These are phyloP conservation scores for Ephialtes manifestator DNA, from an alignment of 2,888 invertebrate species.

Conservation along the genomic window DNA sequence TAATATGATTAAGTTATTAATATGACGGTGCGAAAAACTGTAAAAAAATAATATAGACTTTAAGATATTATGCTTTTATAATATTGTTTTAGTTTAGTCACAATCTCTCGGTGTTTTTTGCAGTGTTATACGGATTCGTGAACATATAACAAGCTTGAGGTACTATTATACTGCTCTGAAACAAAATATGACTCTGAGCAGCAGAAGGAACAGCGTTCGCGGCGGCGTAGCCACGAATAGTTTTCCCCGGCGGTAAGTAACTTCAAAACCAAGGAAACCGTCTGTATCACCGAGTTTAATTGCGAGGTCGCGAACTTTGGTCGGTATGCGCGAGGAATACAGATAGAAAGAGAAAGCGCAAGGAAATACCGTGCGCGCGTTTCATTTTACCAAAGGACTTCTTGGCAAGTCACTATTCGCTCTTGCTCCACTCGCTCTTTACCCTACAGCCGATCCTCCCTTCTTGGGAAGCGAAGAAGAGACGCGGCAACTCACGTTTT, in stretches of 20 bases:
- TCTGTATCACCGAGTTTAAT: conserved; percentile 71
- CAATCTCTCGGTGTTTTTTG: conserved; percentile 34
- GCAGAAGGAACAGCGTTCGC: conserved; percentile 21
- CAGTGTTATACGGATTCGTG: neutral
- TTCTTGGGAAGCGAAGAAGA: conserved; percentile 23
- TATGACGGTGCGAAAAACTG: too few relatives aligned
- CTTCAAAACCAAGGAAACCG: conserved; percentile 66
- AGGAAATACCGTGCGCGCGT: conserved; percentile 39
- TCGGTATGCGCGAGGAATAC: conserved; percentile 67
- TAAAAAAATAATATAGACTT: neutral
- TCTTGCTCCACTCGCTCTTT: conserved; percentile 23
- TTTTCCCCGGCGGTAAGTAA: conserved; percentile 64
- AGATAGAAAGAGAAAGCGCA: conserved; percentile 49
- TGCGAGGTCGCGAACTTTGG: conserved; percentile 73
- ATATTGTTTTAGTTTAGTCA: conserved; percentile 48
- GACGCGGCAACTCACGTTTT: conserved; percentile 43
- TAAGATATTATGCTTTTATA: neutral
- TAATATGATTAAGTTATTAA: too few relatives aligned
- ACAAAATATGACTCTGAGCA: conserved; percentile 36
- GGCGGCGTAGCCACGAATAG: conserved; percentile 49
- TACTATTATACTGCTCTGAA: conserved; percentile 29
- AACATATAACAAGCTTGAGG: conserved; percentile 40
- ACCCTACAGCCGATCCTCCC: neutral
- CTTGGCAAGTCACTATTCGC: conserved; percentile 61
- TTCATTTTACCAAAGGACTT: conserved; percentile 66